Base-by-base conservation (phyloP, 2,113 vertebrate genomes). In the Lagopus muta region DNA sequence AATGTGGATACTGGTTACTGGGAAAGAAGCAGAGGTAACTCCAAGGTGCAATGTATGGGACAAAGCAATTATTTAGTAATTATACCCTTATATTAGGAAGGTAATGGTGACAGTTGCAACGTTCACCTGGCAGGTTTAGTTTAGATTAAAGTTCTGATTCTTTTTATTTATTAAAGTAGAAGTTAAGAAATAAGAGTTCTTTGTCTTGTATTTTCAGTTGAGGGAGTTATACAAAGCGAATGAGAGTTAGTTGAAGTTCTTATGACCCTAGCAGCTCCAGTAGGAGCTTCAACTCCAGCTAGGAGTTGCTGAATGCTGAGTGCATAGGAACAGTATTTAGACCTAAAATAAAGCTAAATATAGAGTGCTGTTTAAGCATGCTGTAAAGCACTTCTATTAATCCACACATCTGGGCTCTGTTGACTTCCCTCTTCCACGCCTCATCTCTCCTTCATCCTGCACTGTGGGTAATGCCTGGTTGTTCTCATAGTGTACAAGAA, bases 31-130 rank as follows among this genome's bases (percentile, higher is more conserved):
- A 40, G 65, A 58, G 32, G 32, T 64, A 30, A 32, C 30, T 78
- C n/a, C 27, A 54, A 25, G 34, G 8, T 45, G 24, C 54, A 34
- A 75, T 69, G 25, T 1, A 14, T 75, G 32, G 43, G 24, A 45
- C 43, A 72, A 60, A 79, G 24, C 4, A 34, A 13, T 45, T 64
- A 25, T 55, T 30, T 83, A 61, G 27, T 27, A n/a, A 34, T 45
- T 60, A 42, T 11, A 67, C 6, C 13, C 7, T 9, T 0, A 0
- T 25, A 7, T 43, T 32, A 40, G 38, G 21, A 70, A 30, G 21
- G 10, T 57, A 54, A 18, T 11, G 13, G 24, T 66, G 52, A 48
- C 52, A 47, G n/a, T 67, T 84, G 30, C 8, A 42, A 38, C 32
- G 19, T 1, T 77, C 2, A 0, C 52, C 45, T 25, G 30, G 8